phyloP scores from a whole-genome alignment of 2,888 invertebrate genomes.

The Melangyna quadrimaculata region DNA sequence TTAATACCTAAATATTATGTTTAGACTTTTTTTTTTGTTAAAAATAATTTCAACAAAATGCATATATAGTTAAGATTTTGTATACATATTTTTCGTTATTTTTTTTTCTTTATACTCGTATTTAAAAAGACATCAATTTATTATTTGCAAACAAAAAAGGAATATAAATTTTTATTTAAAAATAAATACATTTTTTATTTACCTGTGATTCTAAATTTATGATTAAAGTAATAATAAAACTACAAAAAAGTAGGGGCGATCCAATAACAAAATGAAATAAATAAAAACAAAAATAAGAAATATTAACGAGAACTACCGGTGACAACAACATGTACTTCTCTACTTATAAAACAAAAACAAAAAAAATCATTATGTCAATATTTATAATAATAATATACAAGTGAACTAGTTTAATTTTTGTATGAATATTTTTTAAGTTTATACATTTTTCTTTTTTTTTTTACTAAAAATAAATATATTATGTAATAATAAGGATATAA shows the following conservation, averaged over 20 bases:
- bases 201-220: slow-evolving; percentile 76
- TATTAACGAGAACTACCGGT: slow-evolving; percentile 56
- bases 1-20: not conserved
- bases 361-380: slow-evolving; percentile 47
- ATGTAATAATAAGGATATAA: slow-evolving; percentile 42
- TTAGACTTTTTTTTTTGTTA: not conserved
- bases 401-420: slow-evolving; percentile 66
- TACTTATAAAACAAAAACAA: not conserved
- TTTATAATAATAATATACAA: slow-evolving; percentile 45
- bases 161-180: not conserved
- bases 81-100: not conserved
- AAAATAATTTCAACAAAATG: not conserved
- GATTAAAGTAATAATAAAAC: slow-evolving; percentile 71
- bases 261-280: slow-evolving; percentile 73
- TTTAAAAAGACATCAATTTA: slow-evolving; percentile 14
- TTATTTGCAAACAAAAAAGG: slow-evolving; percentile 9
- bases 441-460: slow-evolving; percentile 26
- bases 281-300: slow-evolving; percentile 71
- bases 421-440: slow-evolving; percentile 54
- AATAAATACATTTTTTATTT: slow-evolving; percentile 38
- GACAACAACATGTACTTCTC: slow-evolving; percentile 55
- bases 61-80: not conserved
- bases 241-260: slow-evolving; percentile 62
- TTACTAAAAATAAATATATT: not conserved
- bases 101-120: not conserved